phyloP scores from a whole-genome alignment of 2,888 invertebrate species.

The Folsomia manolachei region DNA sequence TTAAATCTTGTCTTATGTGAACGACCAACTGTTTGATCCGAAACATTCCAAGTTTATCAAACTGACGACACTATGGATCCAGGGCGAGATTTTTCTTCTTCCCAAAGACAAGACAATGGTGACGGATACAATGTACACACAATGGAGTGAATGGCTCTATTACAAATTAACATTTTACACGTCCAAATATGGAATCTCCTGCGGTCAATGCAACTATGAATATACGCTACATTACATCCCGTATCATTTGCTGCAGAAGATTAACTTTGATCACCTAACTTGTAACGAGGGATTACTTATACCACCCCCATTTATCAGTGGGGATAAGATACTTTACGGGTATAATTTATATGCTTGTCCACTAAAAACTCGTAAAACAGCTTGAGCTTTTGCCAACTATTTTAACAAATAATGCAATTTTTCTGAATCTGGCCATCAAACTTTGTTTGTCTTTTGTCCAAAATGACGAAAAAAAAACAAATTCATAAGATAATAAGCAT shows the following conservation, averaged over 20 bases:
- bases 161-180: constrained; percentile 8
- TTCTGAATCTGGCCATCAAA: too few relatives aligned
- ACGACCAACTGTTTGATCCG: too few relatives aligned
- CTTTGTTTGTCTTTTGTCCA: background rate
- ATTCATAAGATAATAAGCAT: too few relatives aligned
- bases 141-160: constrained; percentile 8
- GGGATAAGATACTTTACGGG: background rate
- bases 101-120: constrained; percentile 7
- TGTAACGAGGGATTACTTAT: background rate
- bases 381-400: background rate
- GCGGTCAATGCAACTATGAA: background rate
- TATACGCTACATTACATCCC: background rate
- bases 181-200: constrained; percentile 1
- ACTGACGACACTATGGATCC: too few relatives aligned
- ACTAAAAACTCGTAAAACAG: background rate
- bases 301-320: background rate
- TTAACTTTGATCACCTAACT: background rate
- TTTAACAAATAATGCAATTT: background rate
- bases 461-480: background rate
- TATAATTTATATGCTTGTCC: background rate
- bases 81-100: too few relatives aligned
- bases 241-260: background rate
- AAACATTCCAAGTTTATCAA: too few relatives aligned
- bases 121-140: background rate
- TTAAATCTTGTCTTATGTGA: too few relatives aligned